Percentiles rank a stretch among this genome's conserved stretches.
phyloP scores from a whole-genome alignment of 2,113 vertebrate genomes.

The Scomber colias region DNA sequence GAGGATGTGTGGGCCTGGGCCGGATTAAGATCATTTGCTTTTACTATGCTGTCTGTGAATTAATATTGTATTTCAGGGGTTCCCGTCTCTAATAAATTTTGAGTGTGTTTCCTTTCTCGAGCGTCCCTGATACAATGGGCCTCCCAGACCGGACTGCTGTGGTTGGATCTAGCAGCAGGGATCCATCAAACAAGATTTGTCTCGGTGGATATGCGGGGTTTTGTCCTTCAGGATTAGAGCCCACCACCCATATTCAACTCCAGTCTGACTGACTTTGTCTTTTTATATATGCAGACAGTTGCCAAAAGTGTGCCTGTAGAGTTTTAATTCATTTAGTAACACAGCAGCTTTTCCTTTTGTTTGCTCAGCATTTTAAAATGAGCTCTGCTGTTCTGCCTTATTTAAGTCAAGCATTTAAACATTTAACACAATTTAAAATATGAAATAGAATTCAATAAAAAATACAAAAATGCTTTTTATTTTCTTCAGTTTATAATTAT shows the following conservation, averaged over 20 bases:
- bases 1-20: constrained; percentile 1
- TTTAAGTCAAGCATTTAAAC: not conserved
- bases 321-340: constrained; percentile 27
- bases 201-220: constrained; percentile 77
- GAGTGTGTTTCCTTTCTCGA: constrained; percentile 70
- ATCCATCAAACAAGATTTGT: constrained; percentile 82
- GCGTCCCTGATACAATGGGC: constrained; percentile 62
- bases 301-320: constrained; percentile 14
- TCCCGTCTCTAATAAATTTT: constrained; percentile 62
- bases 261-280: constrained; percentile 47
- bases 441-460: not conserved
- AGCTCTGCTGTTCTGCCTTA: not conserved
- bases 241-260: constrained; percentile 62
- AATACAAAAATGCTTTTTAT: not conserved
- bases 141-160: constrained; percentile 66
- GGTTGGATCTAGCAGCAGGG: constrained; percentile 66
- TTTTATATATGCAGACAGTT: constrained; percentile 21
- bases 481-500: not conserved
- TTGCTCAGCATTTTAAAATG: not conserved
- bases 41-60: constrained; percentile 61
- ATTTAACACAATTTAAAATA: constrained; percentile 10
- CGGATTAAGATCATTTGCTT: constrained; percentile 65
- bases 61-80: constrained; percentile 60
- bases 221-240: constrained; percentile 79
- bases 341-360: not conserved